phyloP scores from a whole-genome alignment of 1,140 invertebrate genomes.

The Drosophila leontia region DNA sequence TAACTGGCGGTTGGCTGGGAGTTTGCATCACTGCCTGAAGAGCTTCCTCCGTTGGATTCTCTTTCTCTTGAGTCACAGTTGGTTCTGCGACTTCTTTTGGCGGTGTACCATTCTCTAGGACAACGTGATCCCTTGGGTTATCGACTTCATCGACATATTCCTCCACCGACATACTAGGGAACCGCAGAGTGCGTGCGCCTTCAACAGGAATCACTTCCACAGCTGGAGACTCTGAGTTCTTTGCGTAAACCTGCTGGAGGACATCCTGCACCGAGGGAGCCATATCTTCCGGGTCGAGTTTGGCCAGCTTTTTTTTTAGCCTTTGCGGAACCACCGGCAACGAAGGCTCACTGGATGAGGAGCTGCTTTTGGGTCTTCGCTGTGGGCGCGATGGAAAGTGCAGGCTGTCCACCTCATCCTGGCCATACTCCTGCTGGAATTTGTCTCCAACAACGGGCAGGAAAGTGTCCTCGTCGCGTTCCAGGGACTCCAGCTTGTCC shows the following conservation, averaged over 20 bases:
- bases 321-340: conserved; percentile 68
- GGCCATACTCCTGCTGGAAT: conserved; percentile 7
- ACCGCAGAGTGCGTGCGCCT: conserved; percentile 23
- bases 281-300: conserved; percentile 71
- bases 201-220: background rate
- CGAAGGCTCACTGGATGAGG: conserved; percentile 71
- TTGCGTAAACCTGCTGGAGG: conserved; percentile 40
- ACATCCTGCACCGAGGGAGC: conserved; percentile 80
- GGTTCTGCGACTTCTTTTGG: background rate
- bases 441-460: background rate
- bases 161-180: conserved; percentile 47
- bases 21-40: background rate
- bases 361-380: conserved; percentile 73
- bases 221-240: background rate
- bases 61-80: background rate
- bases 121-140: background rate
- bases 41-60: background rate
- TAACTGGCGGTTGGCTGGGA: background rate
- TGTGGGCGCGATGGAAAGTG: conserved; percentile 71
- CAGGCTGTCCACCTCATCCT: conserved; percentile 46
- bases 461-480: conserved; percentile 49
- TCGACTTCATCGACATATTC: conserved; percentile 26
- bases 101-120: conserved; percentile 5
- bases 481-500: conserved; percentile 64
- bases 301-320: conserved; percentile 70